These are phyloP conservation scores for Pollenia labialis DNA, from an alignment of 2,888 invertebrate genomes.

Conservation along the genomic window DNA sequence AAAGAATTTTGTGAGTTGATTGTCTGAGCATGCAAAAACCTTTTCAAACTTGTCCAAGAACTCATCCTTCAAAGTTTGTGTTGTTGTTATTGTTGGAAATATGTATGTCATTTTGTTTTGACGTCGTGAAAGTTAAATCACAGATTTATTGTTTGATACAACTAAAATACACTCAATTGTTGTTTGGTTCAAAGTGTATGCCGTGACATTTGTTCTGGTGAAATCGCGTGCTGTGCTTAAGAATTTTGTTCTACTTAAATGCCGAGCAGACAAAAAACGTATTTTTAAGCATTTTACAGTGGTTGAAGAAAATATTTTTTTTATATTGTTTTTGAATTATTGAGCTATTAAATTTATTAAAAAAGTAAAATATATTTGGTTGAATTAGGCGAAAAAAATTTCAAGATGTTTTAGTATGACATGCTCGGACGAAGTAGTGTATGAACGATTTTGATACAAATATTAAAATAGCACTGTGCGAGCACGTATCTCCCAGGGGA, in stretches of 20 bases:
- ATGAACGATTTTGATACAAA: too few relatives aligned
- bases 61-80: constrained; percentile 26
- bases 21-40: constrained; percentile 30
- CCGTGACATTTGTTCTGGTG: constrained; percentile 39
- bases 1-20: constrained; percentile 13
- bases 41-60: constrained; percentile 23
- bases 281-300: background rate
- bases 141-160: constrained; percentile 32
- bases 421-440: too few relatives aligned
- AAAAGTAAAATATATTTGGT: too few relatives aligned
- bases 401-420: too few relatives aligned
- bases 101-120: constrained; percentile 30
- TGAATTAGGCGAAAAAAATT: too few relatives aligned
- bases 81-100: background rate
- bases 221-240: constrained; percentile 47
- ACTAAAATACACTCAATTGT: constrained; percentile 14
- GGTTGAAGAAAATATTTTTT: background rate
- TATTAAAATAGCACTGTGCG: too few relatives aligned
- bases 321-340: too few relatives aligned
- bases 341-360: too few relatives aligned
- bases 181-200: background rate
- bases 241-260: constrained; percentile 26
- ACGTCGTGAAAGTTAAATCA: constrained; percentile 42
- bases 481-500: too few relatives aligned
- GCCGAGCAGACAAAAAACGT: constrained; percentile 30